phyloP scores from a whole-genome alignment of 2,888 invertebrate species.

The Esperia sulphurella region DNA sequence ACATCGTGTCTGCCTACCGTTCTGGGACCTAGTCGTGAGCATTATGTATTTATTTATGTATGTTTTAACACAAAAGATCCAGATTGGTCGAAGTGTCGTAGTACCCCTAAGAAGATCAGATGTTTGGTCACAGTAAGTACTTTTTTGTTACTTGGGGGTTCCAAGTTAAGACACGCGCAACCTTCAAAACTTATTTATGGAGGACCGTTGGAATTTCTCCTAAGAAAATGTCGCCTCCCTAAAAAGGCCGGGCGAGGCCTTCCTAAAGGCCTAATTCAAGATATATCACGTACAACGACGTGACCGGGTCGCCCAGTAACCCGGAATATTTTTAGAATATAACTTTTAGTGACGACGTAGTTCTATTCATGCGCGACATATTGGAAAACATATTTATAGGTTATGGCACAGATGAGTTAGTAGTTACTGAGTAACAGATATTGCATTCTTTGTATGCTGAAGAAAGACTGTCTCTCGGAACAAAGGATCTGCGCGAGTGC shows the following conservation, averaged over 20 bases:
- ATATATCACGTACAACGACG: not conserved
- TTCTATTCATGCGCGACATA: constrained; percentile 3
- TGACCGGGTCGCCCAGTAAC: not conserved
- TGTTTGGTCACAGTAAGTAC: no score
- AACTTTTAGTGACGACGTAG: not conserved
- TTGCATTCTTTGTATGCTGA: no score
- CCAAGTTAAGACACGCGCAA: not conserved
- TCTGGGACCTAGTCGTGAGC: no score
- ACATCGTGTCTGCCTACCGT: no score
- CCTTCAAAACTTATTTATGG: not conserved
- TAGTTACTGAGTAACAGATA: no score
- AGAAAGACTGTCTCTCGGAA: no score
- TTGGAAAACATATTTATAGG: constrained; percentile 1
- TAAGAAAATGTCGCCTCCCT: not conserved
- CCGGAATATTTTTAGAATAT: constrained; percentile 1
- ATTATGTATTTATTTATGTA: no score
- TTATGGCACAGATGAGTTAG: no score
- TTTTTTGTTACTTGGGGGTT: not conserved
- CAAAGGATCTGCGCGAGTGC: no score
- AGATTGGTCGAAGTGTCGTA: no score
- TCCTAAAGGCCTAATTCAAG: not conserved
- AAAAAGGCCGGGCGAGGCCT: not conserved
- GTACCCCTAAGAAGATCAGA: no score
- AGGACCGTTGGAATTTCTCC: not conserved
- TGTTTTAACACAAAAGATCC: no score